Evolutionary conservation across 2,888 invertebrate species (phyloP).

Genomic region (Spatulosminthurus flaviceps): DNA sequence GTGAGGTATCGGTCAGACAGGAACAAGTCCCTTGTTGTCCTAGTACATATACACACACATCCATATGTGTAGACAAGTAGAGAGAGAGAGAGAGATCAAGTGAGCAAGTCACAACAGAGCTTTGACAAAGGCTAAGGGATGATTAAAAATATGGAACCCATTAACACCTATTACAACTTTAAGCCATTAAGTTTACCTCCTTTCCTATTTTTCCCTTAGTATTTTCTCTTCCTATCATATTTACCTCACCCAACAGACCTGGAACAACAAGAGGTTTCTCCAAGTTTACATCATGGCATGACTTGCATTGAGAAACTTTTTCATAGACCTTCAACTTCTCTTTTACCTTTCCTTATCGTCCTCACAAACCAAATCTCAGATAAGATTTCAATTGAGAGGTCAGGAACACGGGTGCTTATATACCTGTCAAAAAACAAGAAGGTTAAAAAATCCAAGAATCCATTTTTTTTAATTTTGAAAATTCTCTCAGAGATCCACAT

Average conservation of each 20-base stretch:
- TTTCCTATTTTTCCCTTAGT: constrained; percentile 22
- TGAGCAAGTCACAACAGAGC: constrained; percentile 35
- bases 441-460: constrained; percentile 5
- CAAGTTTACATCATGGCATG: neutral
- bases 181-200: constrained; percentile 46
- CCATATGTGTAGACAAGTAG: constrained; percentile 34
- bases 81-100: constrained; percentile 15
- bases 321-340: neutral
- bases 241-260: neutral
- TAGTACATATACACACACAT: neutral
- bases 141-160: constrained; percentile 51
- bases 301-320: constrained; percentile 30
- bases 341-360: neutral
- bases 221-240: neutral
- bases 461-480: too few species aligned
- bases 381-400: constrained; percentile 37
- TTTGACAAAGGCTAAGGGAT: constrained; percentile 45
- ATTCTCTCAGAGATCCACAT: too few species aligned
- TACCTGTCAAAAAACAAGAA: neutral
- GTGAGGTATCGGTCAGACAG: constrained; percentile 30
- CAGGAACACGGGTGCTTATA: constrained; percentile 46
- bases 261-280: neutral
- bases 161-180: constrained; percentile 51
- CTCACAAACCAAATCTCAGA: neutral
- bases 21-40: constrained; percentile 18